Evolutionary conservation across 2,113 vertebrate species (phyloP), one percentile per base, ranked within the genome.

Genomic region (Hylia prasina): DNA sequence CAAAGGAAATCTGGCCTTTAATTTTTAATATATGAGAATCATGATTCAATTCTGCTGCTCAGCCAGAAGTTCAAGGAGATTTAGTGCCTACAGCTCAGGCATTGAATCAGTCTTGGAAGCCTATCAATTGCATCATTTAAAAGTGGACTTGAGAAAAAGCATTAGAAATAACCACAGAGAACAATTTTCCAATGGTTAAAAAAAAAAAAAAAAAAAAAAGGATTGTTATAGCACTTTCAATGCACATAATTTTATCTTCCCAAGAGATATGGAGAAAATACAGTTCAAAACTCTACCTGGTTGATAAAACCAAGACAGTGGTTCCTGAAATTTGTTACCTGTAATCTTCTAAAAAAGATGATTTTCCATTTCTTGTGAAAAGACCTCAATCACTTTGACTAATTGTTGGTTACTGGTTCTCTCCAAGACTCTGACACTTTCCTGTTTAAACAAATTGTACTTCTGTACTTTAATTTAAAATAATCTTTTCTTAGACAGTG

Each of bases 61-160:
- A 93, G 81, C 8, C 77, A 92, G 73, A 87, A 93, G 27, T 76
- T 81, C 87, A 94, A 87, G 81, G 31, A 78, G 48, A 78, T 92
- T 91, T 79, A 95, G 71, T 68, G 42, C n/a, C 65, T 42, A 42
- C 15, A 63, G 22, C 25, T 93, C 56, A 66, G 47, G 47, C 13
- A 79, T 71, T 87, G 73, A 79, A 71, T 87, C 66, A 91, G 48
- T 53, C 77, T 47, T 75, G 61, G 77, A 76, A 76, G 75, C 16
- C n/a, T 20, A 64, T 76, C 54, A 72, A 28, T 22, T 69, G 37
- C 18, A 66, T 85, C 75, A 69, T 77, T 86, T 90, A 70, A 92
- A 90, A 82, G 48, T 35, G 66, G 33, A 69, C 42, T 69, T 31
- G 40, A 51, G 66, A 71, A 82, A 91, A 54, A 31, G 10, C 17